Evolutionary conservation across 2,113 vertebrate species (phyloP), one percentile per base, ranked within the genome.

Genomic region (Excalfactoria chinensis): DNA sequence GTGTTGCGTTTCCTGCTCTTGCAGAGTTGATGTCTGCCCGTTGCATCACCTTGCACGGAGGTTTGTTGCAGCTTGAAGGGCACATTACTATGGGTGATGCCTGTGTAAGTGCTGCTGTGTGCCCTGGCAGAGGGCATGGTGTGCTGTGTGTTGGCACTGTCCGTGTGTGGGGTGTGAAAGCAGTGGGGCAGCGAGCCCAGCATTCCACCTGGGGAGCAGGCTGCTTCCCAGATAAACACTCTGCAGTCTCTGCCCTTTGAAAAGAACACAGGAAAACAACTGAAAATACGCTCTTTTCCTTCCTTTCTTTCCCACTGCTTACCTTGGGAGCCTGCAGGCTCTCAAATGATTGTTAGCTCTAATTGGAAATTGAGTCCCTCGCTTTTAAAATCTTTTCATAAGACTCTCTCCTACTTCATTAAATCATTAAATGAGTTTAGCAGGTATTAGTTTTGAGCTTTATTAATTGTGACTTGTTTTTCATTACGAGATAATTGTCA

Each of bases 401-500:
- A 97, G 93, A 75, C 97, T 97, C 96, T 97, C 97, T 97, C 82
- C 89, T 97, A 97, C 97, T 97, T 98, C 97, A 98, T 99, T 99
- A 98, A 98, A 97, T 96, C 91, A 94, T 98, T 97, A 97, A 98
- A 96, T 97, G 98, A 98, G 98, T 98, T 97, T 98, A 99, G 94
- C 97, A 98, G 90, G 97, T 98, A 98, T 97, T 96, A 93, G 97
- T 98, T 98, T 98, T 98, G 98, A 99, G 98, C 97, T 98, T 99
- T 98, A 99, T 98, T 99, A 98, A 98, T 98, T 98, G 97, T 98
- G 98, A 99, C 98, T 99, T 98, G 98, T 98, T 98, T 99, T 98
- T 99, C 98, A 98, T 99, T 99, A 99, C 97, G 97, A 97, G 97
- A 98, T 99, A 98, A 98, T 99, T 99, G 98, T 98, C 98, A 98